A percentile compares a stretch with the other conserved stretches of the same genome.
Evolutionary conservation across 2,797 vertebrate species (phyloP).

Genomic region (Taeniopygia guttata): DNA sequence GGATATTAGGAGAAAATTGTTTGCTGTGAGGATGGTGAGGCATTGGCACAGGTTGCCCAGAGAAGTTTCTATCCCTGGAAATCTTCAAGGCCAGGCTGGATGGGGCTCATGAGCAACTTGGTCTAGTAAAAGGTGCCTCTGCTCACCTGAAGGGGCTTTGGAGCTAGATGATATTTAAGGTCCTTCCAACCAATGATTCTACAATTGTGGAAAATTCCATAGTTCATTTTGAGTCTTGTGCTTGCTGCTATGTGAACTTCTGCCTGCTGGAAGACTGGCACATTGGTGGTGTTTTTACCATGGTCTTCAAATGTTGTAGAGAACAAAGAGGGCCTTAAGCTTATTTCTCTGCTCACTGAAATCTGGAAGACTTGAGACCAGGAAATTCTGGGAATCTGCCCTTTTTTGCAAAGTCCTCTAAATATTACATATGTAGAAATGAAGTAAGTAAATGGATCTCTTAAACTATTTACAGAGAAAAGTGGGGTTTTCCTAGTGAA

Average conservation of each 20-base stretch:
- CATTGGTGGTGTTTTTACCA: background rate
- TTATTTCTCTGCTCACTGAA: background rate
- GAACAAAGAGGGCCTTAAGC: background rate
- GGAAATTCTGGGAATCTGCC: background rate
- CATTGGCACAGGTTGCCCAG: background rate
- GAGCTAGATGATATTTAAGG: background rate
- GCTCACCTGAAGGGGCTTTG: background rate
- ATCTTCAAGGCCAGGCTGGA: background rate
- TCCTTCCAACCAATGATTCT: background rate
- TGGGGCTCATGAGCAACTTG: background rate
- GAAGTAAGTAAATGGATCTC: background rate
- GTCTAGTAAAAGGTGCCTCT: background rate
- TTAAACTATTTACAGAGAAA: background rate
- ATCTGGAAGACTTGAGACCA: background rate
- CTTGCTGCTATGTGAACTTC: background rate
- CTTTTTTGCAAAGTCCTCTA: background rate
- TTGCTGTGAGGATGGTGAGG: background rate
- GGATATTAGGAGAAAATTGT: background rate
- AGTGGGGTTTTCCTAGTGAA: background rate
- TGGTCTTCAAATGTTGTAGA: background rate
- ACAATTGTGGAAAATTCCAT: background rate
- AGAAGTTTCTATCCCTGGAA: background rate
- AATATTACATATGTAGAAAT: background rate
- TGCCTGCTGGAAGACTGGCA: background rate
- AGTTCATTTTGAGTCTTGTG: background rate